phyloP scores from a whole-genome alignment of 64 coral and sea anemone species.

The Pocillopora damicornis region DNA sequence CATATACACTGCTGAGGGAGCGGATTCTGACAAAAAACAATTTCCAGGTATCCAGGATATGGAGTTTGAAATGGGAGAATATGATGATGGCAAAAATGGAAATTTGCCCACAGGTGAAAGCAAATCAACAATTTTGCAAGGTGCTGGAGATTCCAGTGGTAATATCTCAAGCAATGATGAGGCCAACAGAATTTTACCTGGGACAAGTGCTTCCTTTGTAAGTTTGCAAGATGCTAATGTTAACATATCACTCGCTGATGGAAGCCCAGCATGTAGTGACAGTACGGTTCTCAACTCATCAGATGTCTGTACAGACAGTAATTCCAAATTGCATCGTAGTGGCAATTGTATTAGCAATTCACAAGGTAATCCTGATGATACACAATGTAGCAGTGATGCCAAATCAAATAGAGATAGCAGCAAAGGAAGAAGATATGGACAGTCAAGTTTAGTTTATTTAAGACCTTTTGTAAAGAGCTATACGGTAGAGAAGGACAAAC shows the following conservation, averaged over 20 bases:
- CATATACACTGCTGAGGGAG: not conserved
- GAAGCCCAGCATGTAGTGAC: not conserved
- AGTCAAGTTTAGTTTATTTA: not conserved
- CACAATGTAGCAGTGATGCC: not conserved
- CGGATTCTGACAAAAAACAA: not conserved
- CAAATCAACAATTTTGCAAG: not conserved
- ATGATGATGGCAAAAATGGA: not conserved
- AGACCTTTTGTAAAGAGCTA: conserved; percentile 17
- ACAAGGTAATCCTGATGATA: not conserved
- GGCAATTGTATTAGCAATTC: not conserved
- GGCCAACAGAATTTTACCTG: not conserved
- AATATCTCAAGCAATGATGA: not conserved
- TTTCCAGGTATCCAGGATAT: not conserved
- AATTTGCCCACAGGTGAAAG: not conserved
- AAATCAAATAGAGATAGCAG: not conserved
- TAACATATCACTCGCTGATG: too few species aligned
- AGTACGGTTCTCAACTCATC: not conserved
- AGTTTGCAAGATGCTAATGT: not conserved
- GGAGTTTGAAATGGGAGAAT: not conserved
- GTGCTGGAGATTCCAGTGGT: not conserved
- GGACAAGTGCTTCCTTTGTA: not conserved
- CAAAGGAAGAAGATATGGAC: not conserved
- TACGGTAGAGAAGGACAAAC: conserved; percentile 2
- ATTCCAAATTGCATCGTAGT: not conserved
- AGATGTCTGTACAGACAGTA: not conserved